Conservation (phyloP, 2,113 vertebrate species). For the Megalops atlanticus region DNA sequence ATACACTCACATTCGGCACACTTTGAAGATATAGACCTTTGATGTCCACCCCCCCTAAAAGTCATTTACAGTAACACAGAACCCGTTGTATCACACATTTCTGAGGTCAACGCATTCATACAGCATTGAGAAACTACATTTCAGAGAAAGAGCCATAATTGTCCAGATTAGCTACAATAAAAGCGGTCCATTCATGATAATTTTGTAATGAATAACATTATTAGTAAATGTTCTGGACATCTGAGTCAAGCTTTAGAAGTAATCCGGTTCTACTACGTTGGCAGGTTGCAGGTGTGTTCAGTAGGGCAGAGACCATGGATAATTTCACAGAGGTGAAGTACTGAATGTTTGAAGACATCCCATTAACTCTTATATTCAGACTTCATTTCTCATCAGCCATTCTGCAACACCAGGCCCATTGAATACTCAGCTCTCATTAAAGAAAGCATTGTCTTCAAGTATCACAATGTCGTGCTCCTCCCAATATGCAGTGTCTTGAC, state of each 20-base stretch:
- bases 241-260: not conserved
- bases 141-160: not conserved
- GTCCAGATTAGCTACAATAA: not conserved
- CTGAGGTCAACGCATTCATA: not conserved
- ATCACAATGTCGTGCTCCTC: not conserved
- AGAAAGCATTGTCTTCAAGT: not conserved
- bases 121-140: not conserved
- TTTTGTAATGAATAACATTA: not conserved
- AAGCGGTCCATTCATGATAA: not conserved
- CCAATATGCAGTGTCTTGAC: not conserved
- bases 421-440: not conserved
- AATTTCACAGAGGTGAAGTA: too few species aligned
- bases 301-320: too few species aligned
- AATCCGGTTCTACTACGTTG: not conserved
- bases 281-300: not conserved
- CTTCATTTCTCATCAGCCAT: not conserved
- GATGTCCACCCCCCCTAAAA: not conserved
- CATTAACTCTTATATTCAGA: not conserved
- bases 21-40: not conserved
- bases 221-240: not conserved
- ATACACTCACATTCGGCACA: not conserved
- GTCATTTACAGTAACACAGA: not conserved
- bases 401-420: not conserved
- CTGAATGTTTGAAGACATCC: too few species aligned
- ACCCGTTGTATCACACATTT: not conserved